Evolutionary conservation across 2,888 invertebrate species (phyloP).

Genomic region (Dusona sp.): DNA sequence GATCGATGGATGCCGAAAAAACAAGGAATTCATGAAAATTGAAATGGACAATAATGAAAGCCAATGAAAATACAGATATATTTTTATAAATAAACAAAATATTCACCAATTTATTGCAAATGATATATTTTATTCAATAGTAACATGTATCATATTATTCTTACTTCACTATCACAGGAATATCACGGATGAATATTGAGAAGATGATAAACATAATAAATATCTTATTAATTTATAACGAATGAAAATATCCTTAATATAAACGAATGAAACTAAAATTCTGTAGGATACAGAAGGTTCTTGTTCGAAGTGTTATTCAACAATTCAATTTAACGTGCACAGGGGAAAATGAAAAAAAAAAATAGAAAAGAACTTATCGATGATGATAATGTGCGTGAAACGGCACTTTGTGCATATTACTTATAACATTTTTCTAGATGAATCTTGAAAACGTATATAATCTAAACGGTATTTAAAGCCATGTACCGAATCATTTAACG

Average conservation of each 20-base stretch:
- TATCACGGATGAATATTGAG: conserved; percentile 72
- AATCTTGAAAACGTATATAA: conserved; percentile 63
- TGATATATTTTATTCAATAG: conserved; percentile 64
- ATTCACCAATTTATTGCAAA: conserved; percentile 48
- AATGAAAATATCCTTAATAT: conserved; percentile 38
- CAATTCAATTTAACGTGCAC: conserved; percentile 38
- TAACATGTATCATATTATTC: conserved; percentile 68
- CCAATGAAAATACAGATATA: too few species aligned
- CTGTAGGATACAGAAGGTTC: conserved; percentile 9
- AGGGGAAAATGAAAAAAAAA: conserved; percentile 31
- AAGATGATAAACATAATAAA: conserved; percentile 63
- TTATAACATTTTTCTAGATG: conserved; percentile 61
- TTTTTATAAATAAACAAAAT: neutral
- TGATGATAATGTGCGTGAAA: conserved; percentile 47
- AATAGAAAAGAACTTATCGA: conserved; percentile 15
- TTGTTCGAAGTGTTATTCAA: conserved; percentile 1
- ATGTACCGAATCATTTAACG: conserved; percentile 75
- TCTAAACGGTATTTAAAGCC: conserved; percentile 76
- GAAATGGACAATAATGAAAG: too few species aligned
- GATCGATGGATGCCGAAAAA: too few species aligned
- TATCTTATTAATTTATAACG: conserved; percentile 46
- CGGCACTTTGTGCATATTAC: conserved; percentile 35
- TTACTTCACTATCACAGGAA: conserved; percentile 75
- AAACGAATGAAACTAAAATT: conserved; percentile 42
- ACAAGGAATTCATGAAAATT: too few species aligned